Percentiles rank a stretch among this genome's conserved stretches.
These are phyloP conservation scores for Rhagophthalmus giganteus DNA, from an alignment of 2,888 invertebrate species.

Conservation along the genomic window DNA sequence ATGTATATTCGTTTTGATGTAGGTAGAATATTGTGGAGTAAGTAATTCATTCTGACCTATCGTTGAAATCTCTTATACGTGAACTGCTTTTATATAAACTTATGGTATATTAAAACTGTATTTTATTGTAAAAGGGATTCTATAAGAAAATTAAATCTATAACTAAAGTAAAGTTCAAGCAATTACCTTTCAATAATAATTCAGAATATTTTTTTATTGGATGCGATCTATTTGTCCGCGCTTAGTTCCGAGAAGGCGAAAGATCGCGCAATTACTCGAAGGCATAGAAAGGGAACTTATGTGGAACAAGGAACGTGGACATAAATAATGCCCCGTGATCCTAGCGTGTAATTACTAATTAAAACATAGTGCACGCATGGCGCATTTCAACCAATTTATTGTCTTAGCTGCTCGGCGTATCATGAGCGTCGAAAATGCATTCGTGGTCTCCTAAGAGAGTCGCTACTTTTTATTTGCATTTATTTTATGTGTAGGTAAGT, in stretches of 20 bases:
- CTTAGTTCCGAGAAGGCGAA: slow-evolving; percentile 47
- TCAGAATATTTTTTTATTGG: slow-evolving; percentile 11
- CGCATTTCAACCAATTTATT: slow-evolving; percentile 31
- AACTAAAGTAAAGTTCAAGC: slow-evolving; percentile 9
- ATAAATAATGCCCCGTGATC: slow-evolving; percentile 54
- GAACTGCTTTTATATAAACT: neutral
- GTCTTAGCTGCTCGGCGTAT: slow-evolving; percentile 21
- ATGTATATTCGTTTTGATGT: too few species aligned
- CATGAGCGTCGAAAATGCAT: slow-evolving; percentile 23
- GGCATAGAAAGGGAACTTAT: slow-evolving; percentile 53
- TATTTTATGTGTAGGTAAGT: too few species aligned
- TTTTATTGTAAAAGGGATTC: neutral
- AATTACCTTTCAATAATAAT: slow-evolving; percentile 15
- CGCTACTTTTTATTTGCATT: too few species aligned
- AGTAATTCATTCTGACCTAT: neutral
- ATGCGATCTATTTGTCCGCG: slow-evolving; percentile 10
- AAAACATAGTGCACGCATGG: slow-evolving; percentile 54
- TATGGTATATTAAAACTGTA: neutral
- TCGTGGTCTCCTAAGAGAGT: too few species aligned
- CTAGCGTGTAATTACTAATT: slow-evolving; percentile 55
- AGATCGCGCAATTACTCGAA: slow-evolving; percentile 51
- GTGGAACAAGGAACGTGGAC: slow-evolving; percentile 52
- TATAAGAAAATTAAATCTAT: slow-evolving; percentile 13
- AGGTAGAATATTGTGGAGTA: neutral
- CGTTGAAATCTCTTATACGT: neutral